Conservation (phyloP, 2,797 vertebrate genomes). For the Sebastes oblongus region DNA sequence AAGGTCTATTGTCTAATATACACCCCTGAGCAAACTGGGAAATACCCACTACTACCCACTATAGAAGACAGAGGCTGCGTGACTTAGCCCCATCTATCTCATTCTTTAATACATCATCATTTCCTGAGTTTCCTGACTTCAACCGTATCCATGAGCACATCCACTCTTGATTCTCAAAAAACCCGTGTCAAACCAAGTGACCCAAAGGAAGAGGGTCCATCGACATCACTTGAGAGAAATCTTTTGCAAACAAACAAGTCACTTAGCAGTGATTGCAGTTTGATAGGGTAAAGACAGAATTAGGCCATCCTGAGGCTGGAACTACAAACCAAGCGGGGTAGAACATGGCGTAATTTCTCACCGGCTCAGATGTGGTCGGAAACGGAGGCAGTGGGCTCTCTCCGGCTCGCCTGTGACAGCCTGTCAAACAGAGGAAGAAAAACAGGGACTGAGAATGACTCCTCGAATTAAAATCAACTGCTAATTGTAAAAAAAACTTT, state of each 20-base stretch:
- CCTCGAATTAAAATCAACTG: slow-evolving; percentile 25
- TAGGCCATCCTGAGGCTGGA: not conserved
- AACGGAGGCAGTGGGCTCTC: slow-evolving; percentile 35
- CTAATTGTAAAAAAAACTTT: slow-evolving; percentile 19
- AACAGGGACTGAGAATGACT: slow-evolving; percentile 23
- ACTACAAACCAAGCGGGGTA: not conserved
- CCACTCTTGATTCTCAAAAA: not conserved
- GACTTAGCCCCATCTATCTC: not conserved
- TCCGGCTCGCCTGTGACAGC: slow-evolving; percentile 17
- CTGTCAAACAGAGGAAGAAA: slow-evolving; percentile 63
- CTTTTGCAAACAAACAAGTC: slow-evolving; percentile 15
- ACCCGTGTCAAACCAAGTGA: not conserved
- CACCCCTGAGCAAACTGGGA: slow-evolving; percentile 6
- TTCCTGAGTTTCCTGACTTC: not conserved
- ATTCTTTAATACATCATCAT: not conserved
- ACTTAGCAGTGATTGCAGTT: not conserved
- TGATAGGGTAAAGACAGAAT: slow-evolving; percentile 14
- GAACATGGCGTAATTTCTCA: slow-evolving; percentile 33
- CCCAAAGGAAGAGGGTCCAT: not conserved
- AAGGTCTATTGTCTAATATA: slow-evolving; percentile 52
- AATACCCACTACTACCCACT: slow-evolving; percentile 1
- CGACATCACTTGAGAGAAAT: not conserved
- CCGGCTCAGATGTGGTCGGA: slow-evolving; percentile 57
- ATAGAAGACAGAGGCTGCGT: not conserved
- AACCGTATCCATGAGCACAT: not conserved